These are phyloP conservation scores for Tyrannus savana DNA, from an alignment of 2,113 vertebrate genomes.

Conservation along the genomic window DNA sequence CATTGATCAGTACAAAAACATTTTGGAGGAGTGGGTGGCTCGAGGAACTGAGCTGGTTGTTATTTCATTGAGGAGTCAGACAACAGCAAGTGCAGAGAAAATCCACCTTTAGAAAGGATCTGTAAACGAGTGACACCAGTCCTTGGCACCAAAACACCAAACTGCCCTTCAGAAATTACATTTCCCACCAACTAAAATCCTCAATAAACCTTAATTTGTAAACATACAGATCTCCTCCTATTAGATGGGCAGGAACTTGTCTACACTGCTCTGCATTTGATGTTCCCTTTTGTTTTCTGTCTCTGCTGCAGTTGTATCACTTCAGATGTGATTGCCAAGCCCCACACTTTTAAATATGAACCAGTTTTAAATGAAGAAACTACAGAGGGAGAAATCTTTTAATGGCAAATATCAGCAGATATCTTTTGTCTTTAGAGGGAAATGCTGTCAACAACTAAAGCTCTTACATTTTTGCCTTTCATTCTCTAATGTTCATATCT, in stretches of 20 bases:
- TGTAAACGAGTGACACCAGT: background rate
- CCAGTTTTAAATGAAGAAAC: background rate
- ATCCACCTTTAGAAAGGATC: background rate
- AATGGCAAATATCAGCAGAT: background rate
- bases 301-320: background rate
- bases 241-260: background rate
- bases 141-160: background rate
- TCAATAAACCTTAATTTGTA: background rate
- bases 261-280: background rate
- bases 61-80: background rate
- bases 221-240: background rate
- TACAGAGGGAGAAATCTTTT: background rate
- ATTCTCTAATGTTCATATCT: background rate
- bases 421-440: slow-evolving; percentile 6
- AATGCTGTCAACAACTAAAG: slow-evolving; percentile 28
- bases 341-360: background rate
- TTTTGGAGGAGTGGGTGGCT: background rate
- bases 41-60: background rate
- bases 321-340: background rate
- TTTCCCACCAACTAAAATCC: background rate
- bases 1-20: background rate
- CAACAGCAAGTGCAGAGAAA: background rate
- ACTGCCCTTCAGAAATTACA: background rate
- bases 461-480: slow-evolving; percentile 19
- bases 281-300: background rate